Evolutionary conservation across 1,140 invertebrate species (phyloP), one percentile per base, ranked within the genome.

Genomic region (Lordiphosa stackelbergi): DNA sequence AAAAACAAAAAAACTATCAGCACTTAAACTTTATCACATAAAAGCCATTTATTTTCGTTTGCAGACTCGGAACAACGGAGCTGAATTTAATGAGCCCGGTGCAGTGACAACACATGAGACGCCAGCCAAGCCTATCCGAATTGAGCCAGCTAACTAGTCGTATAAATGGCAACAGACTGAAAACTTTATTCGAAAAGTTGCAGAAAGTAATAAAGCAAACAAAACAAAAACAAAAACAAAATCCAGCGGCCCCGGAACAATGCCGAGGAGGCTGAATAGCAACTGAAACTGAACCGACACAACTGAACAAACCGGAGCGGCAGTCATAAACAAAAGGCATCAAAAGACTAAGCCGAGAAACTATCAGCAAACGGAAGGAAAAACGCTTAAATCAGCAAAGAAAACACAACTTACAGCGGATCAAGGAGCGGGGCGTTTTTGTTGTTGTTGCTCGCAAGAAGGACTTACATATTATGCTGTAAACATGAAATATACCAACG

Each of bases 401-500:
- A 52, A 38, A 59, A 19, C 46, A 56, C 22, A 45, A 45, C 11
- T 45, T 45, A 49, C 38, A 54, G 51, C 43, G 42, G 53, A 66
- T 52, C 45, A n/a, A 22, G 38, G 40, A 42, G 16, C 48, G 38
- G 11, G 41, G 13, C 8, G 28, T 35, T 7, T 16, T 38, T 11
- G 42, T 58, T 52, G 58, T 66, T 66, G 63, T 68, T 68, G 68
- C 60, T 47, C 61, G 65, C 58, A 68, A 65, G 69, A 83, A 83
- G 28, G 28, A 31, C 28, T 83, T 83, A 68, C 55, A 68, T 68
- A 85, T 85, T 81, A 85, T 85, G 81, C 64, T 65, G 65, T 73
- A 74, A 85, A 85, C 72, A 85, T 85, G 83, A 85, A 78, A 74
- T 72, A 74, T 59, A 65, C 73, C 63, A 78, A 64, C 68, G 73